These are phyloP conservation scores for Anisognathus igniventris DNA, from an alignment of 2,797 vertebrate genomes.

Conservation along the genomic window DNA sequence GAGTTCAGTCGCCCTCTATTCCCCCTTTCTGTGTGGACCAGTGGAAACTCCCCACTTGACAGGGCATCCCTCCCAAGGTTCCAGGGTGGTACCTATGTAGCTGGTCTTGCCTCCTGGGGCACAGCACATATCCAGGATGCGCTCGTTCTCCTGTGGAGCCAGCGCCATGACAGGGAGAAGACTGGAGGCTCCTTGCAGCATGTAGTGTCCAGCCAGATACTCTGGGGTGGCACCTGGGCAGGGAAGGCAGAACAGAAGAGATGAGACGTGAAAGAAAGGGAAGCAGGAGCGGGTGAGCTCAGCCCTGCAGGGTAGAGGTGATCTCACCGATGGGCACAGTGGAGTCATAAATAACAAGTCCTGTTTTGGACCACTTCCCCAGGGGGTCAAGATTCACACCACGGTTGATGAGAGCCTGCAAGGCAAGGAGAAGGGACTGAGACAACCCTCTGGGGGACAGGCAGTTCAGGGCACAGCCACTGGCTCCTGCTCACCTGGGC, in stretches of 20 bases:
- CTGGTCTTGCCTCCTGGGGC: conserved; percentile 97
- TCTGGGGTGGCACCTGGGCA: conserved; percentile 91
- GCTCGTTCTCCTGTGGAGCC: conserved; percentile 92
- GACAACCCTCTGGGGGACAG: fast-evolving
- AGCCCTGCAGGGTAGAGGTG: not conserved
- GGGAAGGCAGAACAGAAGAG: not conserved
- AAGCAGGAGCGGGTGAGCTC: not conserved
- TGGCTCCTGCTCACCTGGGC: conserved; percentile 82
- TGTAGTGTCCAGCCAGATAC: conserved; percentile 96
- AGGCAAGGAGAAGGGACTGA: not conserved
- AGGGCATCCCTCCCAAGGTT: not conserved
- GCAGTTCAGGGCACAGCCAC: not conserved
- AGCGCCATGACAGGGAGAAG: conserved; percentile 94
- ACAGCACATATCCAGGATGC: conserved; percentile 93
- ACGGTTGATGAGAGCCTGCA: conserved; percentile 93
- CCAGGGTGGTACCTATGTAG: conserved; percentile 84
- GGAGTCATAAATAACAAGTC: conserved; percentile 93
- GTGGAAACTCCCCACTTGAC: not conserved
- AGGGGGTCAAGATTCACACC: conserved; percentile 95
- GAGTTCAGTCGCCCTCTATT: not conserved
- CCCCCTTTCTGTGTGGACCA: not conserved
- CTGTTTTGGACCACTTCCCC: conserved; percentile 97
- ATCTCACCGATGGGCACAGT: conserved; percentile 91
- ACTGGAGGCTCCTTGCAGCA: conserved; percentile 96
- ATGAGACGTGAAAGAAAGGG: fast-evolving